Evolutionary conservation across 2,888 invertebrate genomes (phyloP).

Genomic region (Anthophora plumipes): DNA sequence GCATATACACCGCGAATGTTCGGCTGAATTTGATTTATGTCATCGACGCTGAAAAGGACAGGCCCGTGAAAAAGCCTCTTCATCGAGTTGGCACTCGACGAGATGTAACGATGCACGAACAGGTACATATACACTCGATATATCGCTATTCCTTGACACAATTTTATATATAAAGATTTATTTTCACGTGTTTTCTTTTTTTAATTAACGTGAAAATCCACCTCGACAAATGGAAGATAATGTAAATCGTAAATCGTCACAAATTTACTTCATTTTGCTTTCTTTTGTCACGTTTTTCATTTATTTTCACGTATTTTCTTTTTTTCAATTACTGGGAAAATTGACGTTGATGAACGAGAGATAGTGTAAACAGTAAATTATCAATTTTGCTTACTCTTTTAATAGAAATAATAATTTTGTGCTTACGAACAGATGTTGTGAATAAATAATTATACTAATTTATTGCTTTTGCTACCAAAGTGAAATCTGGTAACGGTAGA

Average conservation of each 20-base stretch:
- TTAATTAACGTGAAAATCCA: neutral
- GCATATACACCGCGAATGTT: neutral
- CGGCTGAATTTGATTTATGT: constrained; percentile 28
- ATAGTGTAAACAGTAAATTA: neutral
- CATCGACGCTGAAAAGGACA: constrained; percentile 18
- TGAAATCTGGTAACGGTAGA: no score
- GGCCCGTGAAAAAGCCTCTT: constrained; percentile 2
- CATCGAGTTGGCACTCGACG: neutral
- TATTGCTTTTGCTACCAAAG: no score
- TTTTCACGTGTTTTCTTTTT: neutral
- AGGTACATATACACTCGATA: constrained; percentile 28
- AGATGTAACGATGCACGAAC: constrained; percentile 17
- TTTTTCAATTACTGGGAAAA: no score
- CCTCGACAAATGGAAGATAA: neutral
- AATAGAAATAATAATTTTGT: no score
- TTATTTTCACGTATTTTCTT: neutral
- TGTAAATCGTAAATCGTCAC: neutral
- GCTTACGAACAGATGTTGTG: no score
- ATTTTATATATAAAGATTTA: neutral
- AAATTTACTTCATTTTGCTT: no score
- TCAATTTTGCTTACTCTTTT: neutral
- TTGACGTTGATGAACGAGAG: neutral
- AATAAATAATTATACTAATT: no score
- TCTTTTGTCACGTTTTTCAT: no score
- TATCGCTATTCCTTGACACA: neutral